These are phyloP conservation scores for Cheilosia vernalis DNA, from an alignment of 2,888 invertebrate genomes.

Conservation along the genomic window DNA sequence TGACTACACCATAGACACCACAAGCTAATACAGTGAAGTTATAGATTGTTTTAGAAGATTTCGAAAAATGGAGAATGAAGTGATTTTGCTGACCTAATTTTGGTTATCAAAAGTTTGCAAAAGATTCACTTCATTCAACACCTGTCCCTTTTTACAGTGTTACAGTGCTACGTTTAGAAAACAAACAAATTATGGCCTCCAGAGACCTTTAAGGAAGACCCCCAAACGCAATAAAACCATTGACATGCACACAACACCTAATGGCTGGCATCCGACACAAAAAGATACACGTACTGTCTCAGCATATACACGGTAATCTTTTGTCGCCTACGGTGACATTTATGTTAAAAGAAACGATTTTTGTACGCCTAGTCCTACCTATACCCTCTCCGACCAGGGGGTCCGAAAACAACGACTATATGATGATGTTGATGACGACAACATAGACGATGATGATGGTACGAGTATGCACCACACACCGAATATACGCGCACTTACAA, in stretches of 20 bases:
- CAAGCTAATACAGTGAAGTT: constrained; percentile 53
- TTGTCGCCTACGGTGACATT: constrained; percentile 75
- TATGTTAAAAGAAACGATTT: constrained; percentile 35
- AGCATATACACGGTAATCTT: constrained; percentile 74
- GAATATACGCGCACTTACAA: constrained; percentile 5
- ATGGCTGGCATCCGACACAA: constrained; percentile 72
- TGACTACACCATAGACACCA: constrained; percentile 22
- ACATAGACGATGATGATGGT: constrained; percentile 66
- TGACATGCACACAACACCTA: constrained; percentile 70
- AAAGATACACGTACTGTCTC: constrained; percentile 70
- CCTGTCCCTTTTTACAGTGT: constrained; percentile 29
- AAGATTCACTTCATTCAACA: constrained; percentile 47
- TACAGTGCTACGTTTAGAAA: constrained; percentile 21
- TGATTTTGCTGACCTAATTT: constrained; percentile 46
- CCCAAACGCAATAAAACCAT: constrained; percentile 27
- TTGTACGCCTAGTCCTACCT: constrained; percentile 63
- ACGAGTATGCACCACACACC: constrained; percentile 53
- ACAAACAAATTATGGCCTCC: constrained; percentile 53
- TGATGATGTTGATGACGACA: constrained; percentile 69
- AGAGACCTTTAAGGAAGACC: constrained; percentile 18
- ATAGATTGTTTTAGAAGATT: constrained; percentile 45
- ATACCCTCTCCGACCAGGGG: constrained; percentile 40
- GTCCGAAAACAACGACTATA: constrained; percentile 43
- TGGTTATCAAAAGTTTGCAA: constrained; percentile 4
- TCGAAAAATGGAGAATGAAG: constrained; percentile 22